Evolutionary conservation across 2,797 vertebrate species (phyloP), one percentile per base, ranked within the genome.

Genomic region (Ara ararauna): DNA sequence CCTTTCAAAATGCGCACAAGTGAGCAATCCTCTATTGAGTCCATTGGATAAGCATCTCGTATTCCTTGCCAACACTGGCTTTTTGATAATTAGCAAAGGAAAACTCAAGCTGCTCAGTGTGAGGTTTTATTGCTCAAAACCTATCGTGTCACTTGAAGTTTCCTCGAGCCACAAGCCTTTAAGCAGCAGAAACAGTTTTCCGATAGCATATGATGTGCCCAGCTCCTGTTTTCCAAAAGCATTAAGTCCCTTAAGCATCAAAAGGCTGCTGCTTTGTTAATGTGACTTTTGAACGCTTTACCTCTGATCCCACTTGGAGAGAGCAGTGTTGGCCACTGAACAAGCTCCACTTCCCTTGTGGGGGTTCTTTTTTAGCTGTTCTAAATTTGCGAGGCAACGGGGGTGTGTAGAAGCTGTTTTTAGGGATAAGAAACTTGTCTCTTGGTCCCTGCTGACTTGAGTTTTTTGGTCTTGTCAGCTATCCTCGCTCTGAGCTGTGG

Each of bases 41-140:
- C 84, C 82, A 7, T 23, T 87, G 79, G 85, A 79, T 76, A 24
- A 86, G 47, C 24, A 5, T 34, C 48, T 48, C 13, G 10, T 34
- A 24, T 24, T 82, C 70, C 78, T 54, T 94, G 90, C 81, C 88
- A 87, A 2, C 30, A 5, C 2, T 74, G 73, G 17, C 58, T 93
- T 88, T 80, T 80, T 79, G 75, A 19, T 94, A 75, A 93, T 94
- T 76, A 88, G 45, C 51, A n/a, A 60, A 76, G 83, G 62, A 47
- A 70, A 85, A 68, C 86, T 84, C 74, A 30, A 0, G 65, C 89
- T 80, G 79, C 77, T 88, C 64, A 32, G 16, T 38, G 76, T 11
- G 56, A 89, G n/a, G 24, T 78, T 91, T 74, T 83, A 51, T 42
- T 60, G 61, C 82, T 82, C 40, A 19, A 77, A 66, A 34, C 19